These are phyloP conservation scores for Dynastes grantii DNA, from an alignment of 2,888 invertebrate genomes.

Conservation along the genomic window DNA sequence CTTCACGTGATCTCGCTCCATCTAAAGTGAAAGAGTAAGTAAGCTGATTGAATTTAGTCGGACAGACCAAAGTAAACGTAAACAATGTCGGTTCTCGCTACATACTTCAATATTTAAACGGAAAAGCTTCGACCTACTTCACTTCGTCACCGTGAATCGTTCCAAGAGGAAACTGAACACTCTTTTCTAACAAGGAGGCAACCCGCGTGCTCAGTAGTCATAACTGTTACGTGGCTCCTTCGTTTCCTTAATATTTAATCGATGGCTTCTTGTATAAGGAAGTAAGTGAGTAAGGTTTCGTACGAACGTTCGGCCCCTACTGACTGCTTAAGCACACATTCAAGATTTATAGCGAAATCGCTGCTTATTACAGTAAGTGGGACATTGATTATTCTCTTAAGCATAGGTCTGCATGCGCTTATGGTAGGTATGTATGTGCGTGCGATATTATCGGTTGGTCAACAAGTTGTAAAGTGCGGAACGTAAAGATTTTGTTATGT, in stretches of 20 bases:
- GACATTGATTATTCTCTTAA: background rate
- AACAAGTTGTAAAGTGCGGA: slow-evolving; percentile 2
- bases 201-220: slow-evolving; percentile 11
- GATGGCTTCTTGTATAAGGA: slow-evolving; percentile 9
- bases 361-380: background rate
- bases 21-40: slow-evolving; percentile 2
- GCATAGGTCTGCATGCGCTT: background rate
- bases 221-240: slow-evolving; percentile 30
- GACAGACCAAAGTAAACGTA: slow-evolving; percentile 9
- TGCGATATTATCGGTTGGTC: background rate
- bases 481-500: background rate
- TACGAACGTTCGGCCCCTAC: background rate
- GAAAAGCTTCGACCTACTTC: slow-evolving; percentile 18
- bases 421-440: background rate
- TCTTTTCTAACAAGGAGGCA: background rate
- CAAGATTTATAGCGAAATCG: slow-evolving; percentile 19
- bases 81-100: slow-evolving; percentile 9
- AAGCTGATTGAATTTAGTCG: slow-evolving; percentile 17
- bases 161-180: background rate
- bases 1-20: slow-evolving; percentile 14
- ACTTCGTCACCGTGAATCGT: slow-evolving; percentile 11
- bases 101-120: slow-evolving; percentile 19
- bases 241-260: slow-evolving; percentile 27
- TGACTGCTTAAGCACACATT: background rate
- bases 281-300: no score